These are phyloP conservation scores for Myrmecobius fasciatus DNA, from an alignment of 2,113 vertebrate genomes.

Conservation along the genomic window DNA sequence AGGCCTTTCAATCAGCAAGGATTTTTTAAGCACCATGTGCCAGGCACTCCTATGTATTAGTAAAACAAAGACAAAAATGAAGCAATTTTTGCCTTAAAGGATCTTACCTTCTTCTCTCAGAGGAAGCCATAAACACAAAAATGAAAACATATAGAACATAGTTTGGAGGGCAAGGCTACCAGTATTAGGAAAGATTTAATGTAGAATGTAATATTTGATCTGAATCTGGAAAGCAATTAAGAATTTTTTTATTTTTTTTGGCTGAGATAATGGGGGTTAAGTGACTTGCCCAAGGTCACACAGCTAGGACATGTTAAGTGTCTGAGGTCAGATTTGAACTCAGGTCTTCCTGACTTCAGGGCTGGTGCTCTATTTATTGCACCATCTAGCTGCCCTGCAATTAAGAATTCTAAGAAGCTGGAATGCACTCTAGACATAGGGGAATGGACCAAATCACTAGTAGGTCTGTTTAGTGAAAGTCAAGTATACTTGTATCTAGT, in stretches of 20 bases:
- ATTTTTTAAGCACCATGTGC: neutral
- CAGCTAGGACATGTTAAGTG: no score
- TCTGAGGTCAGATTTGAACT: no score
- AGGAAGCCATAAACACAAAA: neutral
- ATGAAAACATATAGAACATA: neutral
- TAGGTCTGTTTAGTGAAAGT: neutral
- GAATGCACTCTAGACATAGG: neutral
- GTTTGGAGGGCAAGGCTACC: neutral
- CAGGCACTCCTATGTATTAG: neutral
- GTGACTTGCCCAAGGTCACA: no score
- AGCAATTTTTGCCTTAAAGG: no score
- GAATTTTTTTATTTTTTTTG: no score
- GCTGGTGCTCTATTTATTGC: no score
- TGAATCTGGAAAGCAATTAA: neutral
- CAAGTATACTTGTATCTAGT: neutral
- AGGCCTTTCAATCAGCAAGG: neutral
- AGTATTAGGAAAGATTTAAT: neutral
- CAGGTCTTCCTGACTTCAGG: no score
- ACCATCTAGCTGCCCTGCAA: no score
- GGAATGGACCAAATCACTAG: neutral
- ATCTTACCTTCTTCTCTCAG: no score
- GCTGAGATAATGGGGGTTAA: no score
- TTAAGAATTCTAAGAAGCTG: neutral
- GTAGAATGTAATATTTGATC: neutral
- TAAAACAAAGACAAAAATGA: neutral